These are phyloP conservation scores for Empis livida DNA, from an alignment of 2,888 invertebrate species.

Conservation along the genomic window DNA sequence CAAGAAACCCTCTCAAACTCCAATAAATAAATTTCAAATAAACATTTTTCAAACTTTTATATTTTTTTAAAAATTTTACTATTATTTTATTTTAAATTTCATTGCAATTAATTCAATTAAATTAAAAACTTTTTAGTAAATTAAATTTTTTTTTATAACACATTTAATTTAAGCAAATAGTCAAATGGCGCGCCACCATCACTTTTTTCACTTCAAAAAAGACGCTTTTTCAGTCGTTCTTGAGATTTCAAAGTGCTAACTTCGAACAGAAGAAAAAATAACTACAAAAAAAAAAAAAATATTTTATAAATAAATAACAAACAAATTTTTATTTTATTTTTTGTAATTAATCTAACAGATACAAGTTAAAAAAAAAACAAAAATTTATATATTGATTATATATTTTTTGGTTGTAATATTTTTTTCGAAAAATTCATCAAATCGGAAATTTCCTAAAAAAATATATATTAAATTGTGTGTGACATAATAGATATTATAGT, in stretches of 20 bases:
- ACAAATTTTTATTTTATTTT: not conserved
- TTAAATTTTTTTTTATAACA: not conserved
- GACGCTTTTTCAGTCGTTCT: slow-evolving; percentile 47
- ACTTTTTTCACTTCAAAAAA: slow-evolving; percentile 54
- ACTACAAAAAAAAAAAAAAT: not conserved
- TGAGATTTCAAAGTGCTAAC: slow-evolving; percentile 42
- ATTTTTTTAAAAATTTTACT: not conserved
- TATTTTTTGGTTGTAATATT: too few relatives aligned
- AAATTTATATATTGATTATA: not conserved
- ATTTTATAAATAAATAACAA: not conserved
- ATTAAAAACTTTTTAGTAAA: not conserved
- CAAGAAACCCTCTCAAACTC: slow-evolving; percentile 50
- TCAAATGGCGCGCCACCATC: slow-evolving; percentile 54
- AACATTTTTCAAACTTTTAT: slow-evolving; percentile 24
- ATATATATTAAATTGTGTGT: too few relatives aligned
- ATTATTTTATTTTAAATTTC: not conserved
- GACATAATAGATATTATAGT: too few relatives aligned
- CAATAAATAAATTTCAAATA: slow-evolving; percentile 23
- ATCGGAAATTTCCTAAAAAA: too few relatives aligned
- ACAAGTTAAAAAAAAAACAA: not conserved
- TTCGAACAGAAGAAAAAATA: slow-evolving; percentile 22
- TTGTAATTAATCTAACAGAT: not conserved
- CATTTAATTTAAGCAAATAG: not conserved
- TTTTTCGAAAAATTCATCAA: too few relatives aligned
- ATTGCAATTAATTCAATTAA: not conserved